A percentile compares a stretch with the other conserved stretches of the same genome.
Conservation (phyloP, 2,797 vertebrate genomes). For the Corythornis leucogaster region DNA sequence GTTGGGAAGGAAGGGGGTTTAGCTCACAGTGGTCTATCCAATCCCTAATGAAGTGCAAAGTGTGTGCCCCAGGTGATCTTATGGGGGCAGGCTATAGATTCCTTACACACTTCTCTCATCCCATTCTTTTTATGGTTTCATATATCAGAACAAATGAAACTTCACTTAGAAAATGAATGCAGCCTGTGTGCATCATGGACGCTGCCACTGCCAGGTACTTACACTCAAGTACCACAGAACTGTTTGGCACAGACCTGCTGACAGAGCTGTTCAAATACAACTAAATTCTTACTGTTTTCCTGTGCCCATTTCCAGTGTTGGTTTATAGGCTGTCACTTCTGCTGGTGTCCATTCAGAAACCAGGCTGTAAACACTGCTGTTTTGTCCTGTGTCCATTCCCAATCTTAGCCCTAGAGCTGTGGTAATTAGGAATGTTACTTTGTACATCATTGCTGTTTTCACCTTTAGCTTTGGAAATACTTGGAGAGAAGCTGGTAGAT, state of each 20-base stretch:
- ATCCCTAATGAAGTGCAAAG: rapidly evolving
- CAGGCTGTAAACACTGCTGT: background rate
- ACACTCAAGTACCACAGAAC: background rate
- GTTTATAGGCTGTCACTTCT: background rate
- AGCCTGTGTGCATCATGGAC: background rate
- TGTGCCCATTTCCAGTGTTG: background rate
- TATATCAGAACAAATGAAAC: background rate
- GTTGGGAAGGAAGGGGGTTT: background rate
- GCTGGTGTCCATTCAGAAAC: background rate
- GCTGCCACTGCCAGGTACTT: background rate
- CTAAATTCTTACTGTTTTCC: background rate
- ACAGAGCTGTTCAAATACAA: background rate
- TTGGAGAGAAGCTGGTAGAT: background rate
- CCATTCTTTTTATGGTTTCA: background rate
- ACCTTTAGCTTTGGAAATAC: background rate
- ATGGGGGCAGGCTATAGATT: background rate
- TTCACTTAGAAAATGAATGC: background rate
- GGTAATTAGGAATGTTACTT: background rate
- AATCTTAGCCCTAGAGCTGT: background rate
- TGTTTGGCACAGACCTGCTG: background rate
- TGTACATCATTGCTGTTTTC: background rate
- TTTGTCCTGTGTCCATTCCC: background rate
- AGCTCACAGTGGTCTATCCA: background rate
- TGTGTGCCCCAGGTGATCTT: background rate
- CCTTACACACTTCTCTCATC: background rate